Percentiles rank a stretch among this genome's conserved stretches.
These are phyloP conservation scores for Cheilosia vernalis DNA, from an alignment of 2,888 invertebrate genomes.

Conservation along the genomic window DNA sequence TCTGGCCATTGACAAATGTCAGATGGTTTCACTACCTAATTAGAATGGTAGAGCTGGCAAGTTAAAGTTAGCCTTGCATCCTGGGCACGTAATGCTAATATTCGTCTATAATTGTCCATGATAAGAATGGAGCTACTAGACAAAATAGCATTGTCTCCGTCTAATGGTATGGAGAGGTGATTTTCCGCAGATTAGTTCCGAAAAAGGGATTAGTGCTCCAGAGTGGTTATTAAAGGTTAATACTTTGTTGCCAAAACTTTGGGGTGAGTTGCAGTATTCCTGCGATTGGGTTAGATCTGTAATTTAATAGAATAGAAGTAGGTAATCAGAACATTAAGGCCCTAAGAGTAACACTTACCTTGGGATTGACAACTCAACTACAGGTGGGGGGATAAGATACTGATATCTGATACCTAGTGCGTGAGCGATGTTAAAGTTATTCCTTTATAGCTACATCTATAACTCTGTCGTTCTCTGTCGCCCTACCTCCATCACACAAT, in stretches of 20 bases:
- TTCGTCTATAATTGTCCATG: slow-evolving; percentile 14
- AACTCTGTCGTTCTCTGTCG: too few species aligned
- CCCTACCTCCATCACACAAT: too few species aligned
- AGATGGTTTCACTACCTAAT: slow-evolving; percentile 72
- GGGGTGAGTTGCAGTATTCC: too few species aligned
- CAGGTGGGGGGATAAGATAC: too few species aligned
- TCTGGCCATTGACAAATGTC: slow-evolving; percentile 66
- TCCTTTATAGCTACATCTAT: too few species aligned
- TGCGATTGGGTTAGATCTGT: too few species aligned
- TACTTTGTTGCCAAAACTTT: background rate
- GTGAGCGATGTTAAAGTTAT: too few species aligned
- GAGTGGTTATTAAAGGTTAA: slow-evolving; percentile 11
- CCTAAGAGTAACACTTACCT: too few species aligned
- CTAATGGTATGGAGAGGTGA: slow-evolving; percentile 22
- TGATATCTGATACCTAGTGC: too few species aligned
- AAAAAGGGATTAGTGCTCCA: slow-evolving; percentile 43
- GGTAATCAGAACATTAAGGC: too few species aligned
- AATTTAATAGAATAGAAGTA: too few species aligned
- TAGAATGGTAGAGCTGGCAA: slow-evolving; percentile 66
- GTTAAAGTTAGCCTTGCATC: slow-evolving; percentile 47
- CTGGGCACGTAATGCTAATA: slow-evolving; percentile 1
- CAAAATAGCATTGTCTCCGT: slow-evolving; percentile 50
- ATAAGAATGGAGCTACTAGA: slow-evolving; percentile 10
- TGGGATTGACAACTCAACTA: too few species aligned
- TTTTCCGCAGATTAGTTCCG: slow-evolving; percentile 24